Evolutionary conservation across 2,888 invertebrate genomes (phyloP).

Genomic region (Norana najaformis): DNA sequence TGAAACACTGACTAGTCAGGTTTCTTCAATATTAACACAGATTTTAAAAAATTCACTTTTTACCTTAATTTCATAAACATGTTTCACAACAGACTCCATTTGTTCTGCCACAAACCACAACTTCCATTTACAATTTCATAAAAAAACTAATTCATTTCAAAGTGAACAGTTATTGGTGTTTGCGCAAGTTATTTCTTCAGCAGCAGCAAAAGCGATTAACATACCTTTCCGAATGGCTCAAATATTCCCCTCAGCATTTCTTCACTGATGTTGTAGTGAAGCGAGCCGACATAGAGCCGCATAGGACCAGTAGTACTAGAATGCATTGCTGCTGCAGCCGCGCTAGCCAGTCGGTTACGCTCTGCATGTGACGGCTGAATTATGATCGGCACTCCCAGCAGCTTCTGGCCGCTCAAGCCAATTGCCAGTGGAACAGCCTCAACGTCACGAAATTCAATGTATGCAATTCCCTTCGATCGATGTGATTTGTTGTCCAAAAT

Average conservation of each 20-base stretch:
- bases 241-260: conserved; percentile 98
- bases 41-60: neutral
- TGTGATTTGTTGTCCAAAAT: conserved; percentile 99
- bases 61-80: neutral
- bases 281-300: conserved; percentile 92
- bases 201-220: conserved; percentile 26
- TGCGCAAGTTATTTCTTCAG: neutral
- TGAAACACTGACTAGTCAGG: neutral
- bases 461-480: conserved; percentile 98
- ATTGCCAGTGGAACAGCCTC: conserved; percentile 94
- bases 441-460: conserved; percentile 96
- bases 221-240: conserved; percentile 90
- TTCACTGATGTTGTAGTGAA: conserved; percentile 97
- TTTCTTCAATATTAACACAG: neutral
- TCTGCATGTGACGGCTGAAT: conserved; percentile 82
- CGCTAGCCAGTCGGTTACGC: conserved; percentile 66
- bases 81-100: neutral
- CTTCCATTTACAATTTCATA: no score
- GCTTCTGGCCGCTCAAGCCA: conserved; percentile 90
- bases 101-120: neutral
- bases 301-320: conserved; percentile 78
- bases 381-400: conserved; percentile 92
- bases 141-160: neutral
- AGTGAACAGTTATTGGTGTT: neutral
- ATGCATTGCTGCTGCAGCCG: conserved; percentile 50